These are phyloP conservation scores for Pipistrellus pygmaeus DNA, from an alignment of 2,797 vertebrate genomes.

Conservation along the genomic window DNA sequence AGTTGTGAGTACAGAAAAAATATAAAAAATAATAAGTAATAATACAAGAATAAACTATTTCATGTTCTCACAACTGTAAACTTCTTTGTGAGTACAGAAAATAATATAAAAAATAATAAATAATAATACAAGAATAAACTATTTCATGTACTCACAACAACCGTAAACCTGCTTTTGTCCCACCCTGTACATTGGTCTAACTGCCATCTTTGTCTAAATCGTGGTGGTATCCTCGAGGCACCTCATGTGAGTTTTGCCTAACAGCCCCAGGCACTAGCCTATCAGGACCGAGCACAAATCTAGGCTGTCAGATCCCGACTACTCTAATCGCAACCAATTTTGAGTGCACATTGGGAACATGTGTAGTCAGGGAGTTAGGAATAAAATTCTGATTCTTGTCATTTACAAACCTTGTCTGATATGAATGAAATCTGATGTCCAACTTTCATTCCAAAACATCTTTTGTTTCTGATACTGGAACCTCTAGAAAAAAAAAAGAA, in stretches of 20 bases:
- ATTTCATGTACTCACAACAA: not conserved
- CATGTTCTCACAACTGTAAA: not conserved
- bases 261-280: not conserved
- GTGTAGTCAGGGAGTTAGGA: not conserved
- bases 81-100: not conserved
- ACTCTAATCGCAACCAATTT: not conserved
- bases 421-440: slow-evolving; percentile 91
- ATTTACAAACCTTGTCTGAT: slow-evolving; percentile 91
- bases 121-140: not conserved
- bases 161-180: not conserved
- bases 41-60: not conserved
- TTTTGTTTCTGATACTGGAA: slow-evolving; percentile 94
- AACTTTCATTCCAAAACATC: slow-evolving; percentile 94
- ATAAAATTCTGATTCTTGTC: slow-evolving; percentile 39
- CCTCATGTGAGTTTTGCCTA: not conserved
- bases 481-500: slow-evolving; percentile 86
- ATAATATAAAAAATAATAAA: not conserved
- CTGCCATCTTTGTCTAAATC: not conserved
- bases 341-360: not conserved
- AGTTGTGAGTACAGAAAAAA: not conserved
- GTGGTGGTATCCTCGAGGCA: not conserved
- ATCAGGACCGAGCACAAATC: not conserved
- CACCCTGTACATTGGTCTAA: not conserved
- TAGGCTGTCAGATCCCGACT: not conserved
- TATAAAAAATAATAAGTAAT: not conserved